A percentile compares a stretch with the other conserved stretches of the same genome.
Evolutionary conservation across 2,888 invertebrate species (phyloP).

Genomic region (Microchrysa polita): DNA sequence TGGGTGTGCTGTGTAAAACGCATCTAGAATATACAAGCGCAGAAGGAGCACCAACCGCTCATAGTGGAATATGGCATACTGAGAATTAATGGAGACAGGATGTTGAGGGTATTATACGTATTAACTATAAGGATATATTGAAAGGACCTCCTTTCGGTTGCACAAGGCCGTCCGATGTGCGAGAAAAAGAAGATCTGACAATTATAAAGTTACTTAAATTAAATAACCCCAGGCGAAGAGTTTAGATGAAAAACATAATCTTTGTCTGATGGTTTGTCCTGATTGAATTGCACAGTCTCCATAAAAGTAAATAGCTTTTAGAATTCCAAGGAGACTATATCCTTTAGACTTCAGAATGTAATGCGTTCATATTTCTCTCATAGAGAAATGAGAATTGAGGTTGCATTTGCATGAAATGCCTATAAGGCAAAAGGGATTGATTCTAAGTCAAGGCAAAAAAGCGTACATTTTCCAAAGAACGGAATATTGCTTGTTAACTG

Average conservation of each 20-base stretch:
- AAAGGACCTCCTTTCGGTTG: background rate
- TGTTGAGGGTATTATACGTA: background rate
- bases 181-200: background rate
- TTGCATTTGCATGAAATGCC: no score
- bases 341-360: no score
- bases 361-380: no score
- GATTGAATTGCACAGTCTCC: no score
- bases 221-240: background rate
- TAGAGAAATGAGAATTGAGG: no score
- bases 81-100: background rate
- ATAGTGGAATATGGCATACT: background rate
- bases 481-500: no score
- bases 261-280: background rate
- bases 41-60: no score
- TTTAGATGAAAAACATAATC: background rate
- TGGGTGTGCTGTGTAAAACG: background rate
- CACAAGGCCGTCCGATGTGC: background rate
- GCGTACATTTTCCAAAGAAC: no score
- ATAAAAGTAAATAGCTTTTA: no score
- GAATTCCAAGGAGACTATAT: no score
- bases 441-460: no score
- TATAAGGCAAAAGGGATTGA: no score
- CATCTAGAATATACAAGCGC: background rate
- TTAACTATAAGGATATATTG: background rate
- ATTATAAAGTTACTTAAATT: slow-evolving; percentile 11